Conservation (phyloP, 2,113 vertebrate species). For the Anseranas semipalmata region DNA sequence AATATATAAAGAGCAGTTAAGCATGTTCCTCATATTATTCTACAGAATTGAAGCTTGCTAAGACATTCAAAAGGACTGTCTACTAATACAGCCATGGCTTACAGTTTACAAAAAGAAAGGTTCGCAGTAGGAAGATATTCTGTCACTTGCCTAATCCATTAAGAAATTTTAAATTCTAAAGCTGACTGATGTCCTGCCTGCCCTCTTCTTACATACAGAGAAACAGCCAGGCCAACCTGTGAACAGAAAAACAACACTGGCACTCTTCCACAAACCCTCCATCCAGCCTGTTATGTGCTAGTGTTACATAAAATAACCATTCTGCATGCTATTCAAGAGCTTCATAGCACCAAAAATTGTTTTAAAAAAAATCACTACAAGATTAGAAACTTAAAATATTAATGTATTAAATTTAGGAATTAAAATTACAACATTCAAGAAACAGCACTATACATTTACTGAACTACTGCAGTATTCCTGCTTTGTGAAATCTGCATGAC, state of each 20-base stretch:
- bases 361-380: not conserved
- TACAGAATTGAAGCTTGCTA: not conserved
- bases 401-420: not conserved
- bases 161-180: not conserved
- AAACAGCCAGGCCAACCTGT: not conserved
- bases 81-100: not conserved
- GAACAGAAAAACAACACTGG: not conserved
- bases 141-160: not conserved
- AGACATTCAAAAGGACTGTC: not conserved
- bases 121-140: not conserved
- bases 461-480: not conserved
- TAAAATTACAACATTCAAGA: not conserved
- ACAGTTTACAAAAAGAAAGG: not conserved
- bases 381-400: not conserved
- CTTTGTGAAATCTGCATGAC: not conserved
- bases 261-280: slow-evolving; percentile 29
- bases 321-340: not conserved
- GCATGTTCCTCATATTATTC: not conserved
- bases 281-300: not conserved
- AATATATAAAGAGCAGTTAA: not conserved
- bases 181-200: not conserved
- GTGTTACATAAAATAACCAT: not conserved
- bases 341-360: not conserved
- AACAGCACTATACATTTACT: not conserved
- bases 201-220: not conserved